phyloP scores from a whole-genome alignment of 2,797 vertebrate species.

The Pipistrellus pygmaeus region DNA sequence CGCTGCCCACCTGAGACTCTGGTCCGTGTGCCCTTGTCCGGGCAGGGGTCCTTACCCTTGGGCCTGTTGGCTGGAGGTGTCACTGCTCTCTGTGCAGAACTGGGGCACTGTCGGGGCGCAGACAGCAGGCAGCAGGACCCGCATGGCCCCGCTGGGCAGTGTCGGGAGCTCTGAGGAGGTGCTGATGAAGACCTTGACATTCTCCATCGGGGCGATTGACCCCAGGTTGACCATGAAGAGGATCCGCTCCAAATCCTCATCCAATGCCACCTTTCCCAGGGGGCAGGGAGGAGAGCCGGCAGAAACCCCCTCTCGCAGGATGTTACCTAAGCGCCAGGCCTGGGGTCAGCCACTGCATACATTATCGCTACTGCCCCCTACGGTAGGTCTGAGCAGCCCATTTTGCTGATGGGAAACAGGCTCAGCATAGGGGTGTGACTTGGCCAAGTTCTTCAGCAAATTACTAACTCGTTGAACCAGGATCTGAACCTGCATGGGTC shows the following conservation, averaged over 20 bases:
- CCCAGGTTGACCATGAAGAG: conserved; percentile 96
- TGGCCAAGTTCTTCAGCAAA: neutral
- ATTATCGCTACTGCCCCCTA: neutral
- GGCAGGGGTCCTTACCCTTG: conserved; percentile 86
- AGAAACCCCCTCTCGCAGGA: conserved; percentile 34
- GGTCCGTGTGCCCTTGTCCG: rapidly evolving
- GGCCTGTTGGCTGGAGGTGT: conserved; percentile 89
- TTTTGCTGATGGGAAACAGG: conserved; percentile 27
- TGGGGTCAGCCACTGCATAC: neutral
- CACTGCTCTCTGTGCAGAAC: conserved; percentile 88
- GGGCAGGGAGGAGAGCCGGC: conserved; percentile 18
- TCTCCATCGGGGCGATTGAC: conserved; percentile 94
- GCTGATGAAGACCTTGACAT: conserved; percentile 94
- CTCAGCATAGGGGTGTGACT: rapidly evolving
- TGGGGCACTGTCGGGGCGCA: conserved; percentile 94
- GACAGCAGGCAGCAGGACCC: conserved; percentile 92
- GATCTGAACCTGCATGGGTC: neutral
- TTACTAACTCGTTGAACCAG: rapidly evolving
- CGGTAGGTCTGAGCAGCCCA: neutral
- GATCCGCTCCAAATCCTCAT: conserved; percentile 95
- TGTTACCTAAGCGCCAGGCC: conserved; percentile 59
- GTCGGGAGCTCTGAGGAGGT: conserved; percentile 97
- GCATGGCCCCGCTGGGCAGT: conserved; percentile 93
- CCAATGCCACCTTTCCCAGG: conserved; percentile 92
- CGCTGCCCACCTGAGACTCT: too few relatives aligned